Evolutionary conservation across 2,797 vertebrate genomes (phyloP).

Genomic region (Gymnodraco acuticeps): DNA sequence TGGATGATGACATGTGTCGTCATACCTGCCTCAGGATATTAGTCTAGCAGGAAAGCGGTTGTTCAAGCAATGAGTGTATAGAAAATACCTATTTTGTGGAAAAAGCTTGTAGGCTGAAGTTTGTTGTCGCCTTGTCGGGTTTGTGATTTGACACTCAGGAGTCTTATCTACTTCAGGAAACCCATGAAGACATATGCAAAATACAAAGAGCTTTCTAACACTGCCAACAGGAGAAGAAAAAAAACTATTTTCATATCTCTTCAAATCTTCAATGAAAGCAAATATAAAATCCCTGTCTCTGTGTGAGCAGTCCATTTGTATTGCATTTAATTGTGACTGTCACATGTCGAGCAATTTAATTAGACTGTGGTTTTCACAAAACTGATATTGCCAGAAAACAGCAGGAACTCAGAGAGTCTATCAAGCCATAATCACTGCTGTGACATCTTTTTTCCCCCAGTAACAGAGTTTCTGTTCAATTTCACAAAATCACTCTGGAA

Average conservation of each 20-base stretch:
- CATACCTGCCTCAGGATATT: conserved; percentile 81
- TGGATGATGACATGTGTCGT: conserved; percentile 75
- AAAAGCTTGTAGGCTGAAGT: conserved; percentile 24
- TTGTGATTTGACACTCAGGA: conserved; percentile 13
- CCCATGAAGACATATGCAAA: conserved; percentile 17
- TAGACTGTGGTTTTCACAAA: conserved; percentile 34
- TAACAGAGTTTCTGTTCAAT: conserved; percentile 55
- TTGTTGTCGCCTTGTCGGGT: conserved; percentile 17
- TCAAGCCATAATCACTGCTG: conserved; percentile 8
- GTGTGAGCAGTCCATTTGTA: not conserved
- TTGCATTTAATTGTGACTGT: not conserved
- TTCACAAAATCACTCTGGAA: conserved; percentile 70
- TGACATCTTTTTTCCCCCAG: conserved; percentile 55
- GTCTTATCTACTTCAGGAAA: conserved; percentile 22
- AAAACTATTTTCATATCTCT: not conserved
- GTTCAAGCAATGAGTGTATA: conserved; percentile 47
- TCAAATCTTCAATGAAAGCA: conserved; percentile 4
- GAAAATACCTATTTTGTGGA: conserved; percentile 49
- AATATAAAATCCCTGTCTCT: not conserved
- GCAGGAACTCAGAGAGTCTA: conserved; percentile 18
- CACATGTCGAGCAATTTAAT: conserved; percentile 10
- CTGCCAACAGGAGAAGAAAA: not conserved
- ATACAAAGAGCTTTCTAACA: not conserved
- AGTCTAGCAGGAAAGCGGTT: conserved; percentile 72
- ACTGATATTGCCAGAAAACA: conserved; percentile 21